A percentile compares a stretch with the other conserved stretches of the same genome.
Conservation (phyloP, 1,140 invertebrate species). For the Bemisia tabaci region DNA sequence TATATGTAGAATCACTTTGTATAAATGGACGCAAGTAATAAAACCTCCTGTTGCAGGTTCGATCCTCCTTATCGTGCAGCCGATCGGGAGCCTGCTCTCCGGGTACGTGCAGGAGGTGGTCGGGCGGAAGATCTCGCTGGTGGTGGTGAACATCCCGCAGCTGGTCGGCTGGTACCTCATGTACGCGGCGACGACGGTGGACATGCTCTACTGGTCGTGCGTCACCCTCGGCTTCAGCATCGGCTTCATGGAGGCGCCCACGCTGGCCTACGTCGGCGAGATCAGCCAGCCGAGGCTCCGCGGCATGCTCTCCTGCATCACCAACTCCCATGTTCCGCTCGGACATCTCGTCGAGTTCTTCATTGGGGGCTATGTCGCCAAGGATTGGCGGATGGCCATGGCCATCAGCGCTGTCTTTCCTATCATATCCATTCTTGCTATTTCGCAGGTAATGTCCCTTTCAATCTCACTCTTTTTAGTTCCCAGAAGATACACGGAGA, state of each 20-base stretch:
- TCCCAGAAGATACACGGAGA: no score
- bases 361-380: constrained; percentile 15
- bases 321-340: constrained; percentile 21
- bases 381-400: constrained; percentile 14
- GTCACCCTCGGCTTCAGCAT: constrained; percentile 27
- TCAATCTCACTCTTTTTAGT: no score
- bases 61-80: constrained; percentile 16
- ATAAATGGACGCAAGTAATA: no score
- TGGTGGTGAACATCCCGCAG: constrained; percentile 19
- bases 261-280: constrained; percentile 39
- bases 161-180: constrained; percentile 19
- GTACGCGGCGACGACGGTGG: constrained; percentile 10
- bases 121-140: constrained; percentile 19
- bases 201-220: constrained; percentile 17
- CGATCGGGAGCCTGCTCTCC: constrained; percentile 18
- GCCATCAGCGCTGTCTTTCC: constrained; percentile 14
- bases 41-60: no score
- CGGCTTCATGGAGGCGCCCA: constrained; percentile 39
- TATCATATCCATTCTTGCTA: constrained; percentile 9
- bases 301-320: constrained; percentile 21
- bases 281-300: constrained; percentile 31
- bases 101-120: constrained; percentile 17
- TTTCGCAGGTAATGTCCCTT: constrained; percentile 10
- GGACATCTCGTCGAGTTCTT: constrained; percentile 21
- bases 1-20: no score